Evolutionary conservation across 1,140 invertebrate genomes (phyloP).

Genomic region (Psilanteris sp.): DNA sequence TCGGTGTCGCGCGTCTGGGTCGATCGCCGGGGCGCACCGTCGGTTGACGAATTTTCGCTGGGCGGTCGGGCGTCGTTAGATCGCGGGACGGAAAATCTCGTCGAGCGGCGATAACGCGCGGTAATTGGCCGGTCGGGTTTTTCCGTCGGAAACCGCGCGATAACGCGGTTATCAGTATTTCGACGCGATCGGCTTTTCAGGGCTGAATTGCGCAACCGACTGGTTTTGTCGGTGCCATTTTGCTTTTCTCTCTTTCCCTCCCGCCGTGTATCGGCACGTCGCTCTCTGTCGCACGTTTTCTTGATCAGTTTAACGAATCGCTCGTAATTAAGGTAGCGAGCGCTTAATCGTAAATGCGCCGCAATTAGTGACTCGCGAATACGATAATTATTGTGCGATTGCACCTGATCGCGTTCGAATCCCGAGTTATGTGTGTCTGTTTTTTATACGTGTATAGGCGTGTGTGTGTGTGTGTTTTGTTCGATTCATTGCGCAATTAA

Average conservation of each 20-base stretch:
- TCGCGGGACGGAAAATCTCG: too few species aligned
- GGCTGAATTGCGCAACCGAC: conserved; percentile 61
- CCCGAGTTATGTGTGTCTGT: conserved; percentile 52
- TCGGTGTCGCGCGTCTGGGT: too few species aligned
- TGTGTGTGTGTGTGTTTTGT: too few species aligned
- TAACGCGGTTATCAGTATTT: conserved; percentile 58
- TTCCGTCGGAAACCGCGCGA: too few species aligned
- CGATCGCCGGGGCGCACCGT: too few species aligned
- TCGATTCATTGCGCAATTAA: too few species aligned
- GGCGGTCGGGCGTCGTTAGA: too few species aligned
- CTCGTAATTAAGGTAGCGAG: conserved; percentile 63
- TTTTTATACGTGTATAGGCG: conserved; percentile 60
- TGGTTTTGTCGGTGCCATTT: conserved; percentile 49
- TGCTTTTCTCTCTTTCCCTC: conserved; percentile 9
- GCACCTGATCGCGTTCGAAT: conserved; percentile 58
- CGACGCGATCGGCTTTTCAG: conserved; percentile 58
- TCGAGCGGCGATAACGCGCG: too few species aligned
- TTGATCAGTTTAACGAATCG: conserved; percentile 62
- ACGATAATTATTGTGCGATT: conserved; percentile 67
- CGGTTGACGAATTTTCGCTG: too few species aligned
- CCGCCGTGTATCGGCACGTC: too few species aligned
- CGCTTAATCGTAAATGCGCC: conserved; percentile 63
- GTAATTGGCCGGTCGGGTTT: too few species aligned
- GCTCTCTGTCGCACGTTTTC: conserved; percentile 29
- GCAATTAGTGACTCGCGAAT: conserved; percentile 67